Evolutionary conservation across 2,888 invertebrate genomes (phyloP).

Genomic region (Cosmia pyralina): DNA sequence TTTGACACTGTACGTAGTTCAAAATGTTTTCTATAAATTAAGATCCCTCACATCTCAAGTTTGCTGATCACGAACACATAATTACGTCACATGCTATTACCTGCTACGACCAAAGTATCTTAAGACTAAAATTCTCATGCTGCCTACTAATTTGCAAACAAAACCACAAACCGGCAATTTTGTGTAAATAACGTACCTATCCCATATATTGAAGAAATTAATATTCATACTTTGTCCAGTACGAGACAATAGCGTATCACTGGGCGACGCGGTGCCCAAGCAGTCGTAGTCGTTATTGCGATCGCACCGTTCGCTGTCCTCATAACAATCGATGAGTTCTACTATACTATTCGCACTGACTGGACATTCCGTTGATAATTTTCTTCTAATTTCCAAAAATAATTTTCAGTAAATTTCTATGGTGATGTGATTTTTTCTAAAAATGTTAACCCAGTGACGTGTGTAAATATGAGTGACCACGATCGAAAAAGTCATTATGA

Average conservation of each 20-base stretch:
- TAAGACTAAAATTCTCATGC: constrained; percentile 5
- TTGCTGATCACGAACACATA: neutral
- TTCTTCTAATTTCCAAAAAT: constrained; percentile 40
- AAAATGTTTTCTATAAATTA: neutral
- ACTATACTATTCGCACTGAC: constrained; percentile 77
- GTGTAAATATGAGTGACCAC: constrained; percentile 83
- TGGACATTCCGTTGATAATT: constrained; percentile 68
- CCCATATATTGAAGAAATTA: constrained; percentile 75
- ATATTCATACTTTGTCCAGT: constrained; percentile 86
- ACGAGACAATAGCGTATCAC: constrained; percentile 80
- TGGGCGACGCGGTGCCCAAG: constrained; percentile 76
- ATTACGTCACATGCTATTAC: constrained; percentile 23
- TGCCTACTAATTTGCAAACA: constrained; percentile 45
- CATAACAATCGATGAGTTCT: constrained; percentile 84
- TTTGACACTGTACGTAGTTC: neutral
- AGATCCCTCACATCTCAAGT: neutral
- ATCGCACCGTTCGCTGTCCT: constrained; percentile 87
- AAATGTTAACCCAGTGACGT: constrained; percentile 65
- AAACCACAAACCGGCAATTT: constrained; percentile 51
- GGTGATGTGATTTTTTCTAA: constrained; percentile 64
- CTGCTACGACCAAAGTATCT: neutral
- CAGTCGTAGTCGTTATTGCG: constrained; percentile 83
- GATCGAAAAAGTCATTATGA: constrained; percentile 81
- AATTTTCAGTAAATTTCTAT: constrained; percentile 51
- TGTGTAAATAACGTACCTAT: constrained; percentile 48